phyloP scores from a whole-genome alignment of 2,888 invertebrate species.

The Chloroclystis v-ata region DNA sequence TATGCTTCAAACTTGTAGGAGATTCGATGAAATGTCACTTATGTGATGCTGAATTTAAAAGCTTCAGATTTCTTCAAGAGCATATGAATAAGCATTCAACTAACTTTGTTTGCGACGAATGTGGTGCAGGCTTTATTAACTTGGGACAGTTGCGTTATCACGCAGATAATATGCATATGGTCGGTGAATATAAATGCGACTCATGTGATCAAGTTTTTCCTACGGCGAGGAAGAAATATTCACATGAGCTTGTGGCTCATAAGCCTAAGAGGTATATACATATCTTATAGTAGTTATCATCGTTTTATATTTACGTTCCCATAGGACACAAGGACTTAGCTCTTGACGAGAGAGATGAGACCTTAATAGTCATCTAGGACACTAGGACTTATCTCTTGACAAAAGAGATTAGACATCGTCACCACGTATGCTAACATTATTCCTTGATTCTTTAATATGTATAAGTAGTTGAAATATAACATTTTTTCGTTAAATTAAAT shows the following conservation, averaged over 20 bases:
- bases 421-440: no score
- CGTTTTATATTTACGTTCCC: no score
- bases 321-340: no score
- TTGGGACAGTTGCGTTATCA: conserved; percentile 38
- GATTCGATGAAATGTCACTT: conserved; percentile 45
- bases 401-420: no score
- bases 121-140: conserved; percentile 33
- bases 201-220: conserved; percentile 20
- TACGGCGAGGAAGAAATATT: conserved; percentile 16
- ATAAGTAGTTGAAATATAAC: no score
- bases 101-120: conserved; percentile 48
- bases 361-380: no score
- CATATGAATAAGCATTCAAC: conserved; percentile 59
- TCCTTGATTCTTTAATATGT: no score
- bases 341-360: no score
- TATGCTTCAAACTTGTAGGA: conserved; percentile 55
- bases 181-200: conserved; percentile 33
- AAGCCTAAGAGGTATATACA: conserved; percentile 3
- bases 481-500: no score
- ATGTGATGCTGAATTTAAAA: conserved; percentile 40
- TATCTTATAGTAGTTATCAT: no score
- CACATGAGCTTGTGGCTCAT: conserved; percentile 18
- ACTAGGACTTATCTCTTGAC: no score
- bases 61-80: conserved; percentile 52
- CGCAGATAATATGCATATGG: conserved; percentile 40